phyloP scores from a whole-genome alignment of 2,113 vertebrate genomes.

The Leucopsar rothschildi region DNA sequence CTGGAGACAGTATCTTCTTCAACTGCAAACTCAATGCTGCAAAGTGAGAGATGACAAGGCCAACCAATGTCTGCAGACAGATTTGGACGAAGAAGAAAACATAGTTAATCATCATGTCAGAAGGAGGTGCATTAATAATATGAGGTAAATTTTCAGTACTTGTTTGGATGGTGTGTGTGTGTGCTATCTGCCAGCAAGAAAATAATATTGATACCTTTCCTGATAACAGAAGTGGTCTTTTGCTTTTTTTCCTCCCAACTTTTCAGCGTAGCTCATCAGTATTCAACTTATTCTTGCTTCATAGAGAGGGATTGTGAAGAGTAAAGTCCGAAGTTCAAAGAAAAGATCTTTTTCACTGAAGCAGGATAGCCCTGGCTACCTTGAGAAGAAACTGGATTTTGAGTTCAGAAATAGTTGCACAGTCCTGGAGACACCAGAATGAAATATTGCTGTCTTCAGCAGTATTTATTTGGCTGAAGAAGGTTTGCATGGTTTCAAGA shows the following conservation, averaged over 20 bases:
- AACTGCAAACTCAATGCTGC: not conserved
- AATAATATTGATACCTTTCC: not conserved
- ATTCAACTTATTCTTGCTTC: not conserved
- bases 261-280: not conserved
- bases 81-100: not conserved
- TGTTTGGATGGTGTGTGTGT: not conserved
- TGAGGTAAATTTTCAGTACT: not conserved
- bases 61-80: not conserved
- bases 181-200: not conserved
- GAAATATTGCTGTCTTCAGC: not conserved
- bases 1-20: not conserved
- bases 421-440: not conserved
- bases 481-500: not conserved
- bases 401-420: not conserved
- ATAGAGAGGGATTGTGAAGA: not conserved
- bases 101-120: not conserved
- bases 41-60: not conserved
- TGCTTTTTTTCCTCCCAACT: fast-evolving
- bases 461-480: not conserved
- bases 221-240: not conserved
- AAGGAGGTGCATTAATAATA: not conserved
- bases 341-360: not conserved
- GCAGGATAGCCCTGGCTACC: not conserved
- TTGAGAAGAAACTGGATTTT: not conserved
- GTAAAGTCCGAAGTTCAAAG: not conserved